Conservation (phyloP, 2,888 invertebrate species). For the Drosophila flavopinicola region DNA sequence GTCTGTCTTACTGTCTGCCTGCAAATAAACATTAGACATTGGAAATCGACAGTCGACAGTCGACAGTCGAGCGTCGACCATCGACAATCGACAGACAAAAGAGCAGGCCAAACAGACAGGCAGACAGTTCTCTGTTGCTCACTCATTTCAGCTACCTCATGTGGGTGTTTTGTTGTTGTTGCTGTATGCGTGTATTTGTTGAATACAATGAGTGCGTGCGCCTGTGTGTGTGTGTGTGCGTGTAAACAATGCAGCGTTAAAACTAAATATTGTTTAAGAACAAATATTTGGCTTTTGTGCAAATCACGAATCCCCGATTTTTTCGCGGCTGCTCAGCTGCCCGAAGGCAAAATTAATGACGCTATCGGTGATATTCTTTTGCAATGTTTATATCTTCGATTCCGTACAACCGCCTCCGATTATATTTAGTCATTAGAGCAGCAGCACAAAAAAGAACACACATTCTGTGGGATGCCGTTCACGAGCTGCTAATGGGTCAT, state of each 20-base stretch:
- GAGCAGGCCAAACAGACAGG: constrained; percentile 6
- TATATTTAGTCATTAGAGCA: constrained; percentile 61
- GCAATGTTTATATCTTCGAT: constrained; percentile 22
- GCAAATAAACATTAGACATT: constrained; percentile 64
- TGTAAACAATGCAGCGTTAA: constrained; percentile 77
- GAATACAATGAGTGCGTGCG: constrained; percentile 30
- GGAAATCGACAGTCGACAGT: constrained; percentile 55
- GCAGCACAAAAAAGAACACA: constrained; percentile 28
- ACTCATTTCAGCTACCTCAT: constrained; percentile 19
- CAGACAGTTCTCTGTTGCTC: constrained; percentile 56
- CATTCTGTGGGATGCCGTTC: constrained; percentile 61
- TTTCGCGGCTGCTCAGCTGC: constrained; percentile 27
- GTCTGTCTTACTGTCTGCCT: constrained; percentile 24
- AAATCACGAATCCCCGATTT: constrained; percentile 68
- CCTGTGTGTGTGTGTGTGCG: constrained; percentile 40
- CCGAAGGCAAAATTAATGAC: constrained; percentile 61
- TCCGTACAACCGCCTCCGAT: constrained; percentile 13
- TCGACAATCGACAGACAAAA: constrained; percentile 49
- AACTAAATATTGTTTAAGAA: constrained; percentile 79
- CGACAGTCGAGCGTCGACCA: constrained; percentile 42
- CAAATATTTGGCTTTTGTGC: constrained; percentile 78
- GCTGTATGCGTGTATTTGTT: constrained; percentile 32
- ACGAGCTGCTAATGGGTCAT: constrained; percentile 80
- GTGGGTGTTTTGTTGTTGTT: constrained; percentile 41
- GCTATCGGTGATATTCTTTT: constrained; percentile 60